Percentiles rank a stretch among this genome's conserved stretches.
These are phyloP conservation scores for Rynchops niger DNA, from an alignment of 2,113 vertebrate species.

Conservation along the genomic window DNA sequence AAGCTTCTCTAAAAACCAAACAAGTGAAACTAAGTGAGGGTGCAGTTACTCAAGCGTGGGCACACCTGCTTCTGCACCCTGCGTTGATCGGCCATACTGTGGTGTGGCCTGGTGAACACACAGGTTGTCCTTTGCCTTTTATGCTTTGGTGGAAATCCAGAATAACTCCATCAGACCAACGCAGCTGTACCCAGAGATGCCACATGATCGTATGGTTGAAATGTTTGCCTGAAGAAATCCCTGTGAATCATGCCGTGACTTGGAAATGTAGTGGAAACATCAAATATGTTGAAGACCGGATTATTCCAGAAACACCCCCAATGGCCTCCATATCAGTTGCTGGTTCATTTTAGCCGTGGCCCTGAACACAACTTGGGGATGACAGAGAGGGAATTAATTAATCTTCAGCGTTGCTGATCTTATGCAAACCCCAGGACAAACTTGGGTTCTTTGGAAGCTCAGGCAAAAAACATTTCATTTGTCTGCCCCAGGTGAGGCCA, in stretches of 20 bases:
- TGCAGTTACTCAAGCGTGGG: background rate
- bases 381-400: background rate
- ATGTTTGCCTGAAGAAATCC: background rate
- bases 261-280: background rate
- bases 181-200: background rate
- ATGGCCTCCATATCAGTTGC: background rate
- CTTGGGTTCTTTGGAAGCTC: background rate
- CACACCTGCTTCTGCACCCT: background rate
- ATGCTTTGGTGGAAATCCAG: background rate
- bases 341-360: background rate
- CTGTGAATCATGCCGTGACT: background rate
- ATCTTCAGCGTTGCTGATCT: background rate
- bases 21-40: background rate
- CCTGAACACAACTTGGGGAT: background rate
- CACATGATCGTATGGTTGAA: rapidly evolving
- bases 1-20: background rate
- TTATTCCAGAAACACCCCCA: background rate
- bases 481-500: background rate
- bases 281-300: background rate
- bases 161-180: background rate
- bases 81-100: rapidly evolving
- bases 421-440: background rate
- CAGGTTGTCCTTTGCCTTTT: background rate
- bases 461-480: background rate
- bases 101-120: background rate